Conservation (phyloP, 2,797 vertebrate species). For the Gambelia wislizenii region DNA sequence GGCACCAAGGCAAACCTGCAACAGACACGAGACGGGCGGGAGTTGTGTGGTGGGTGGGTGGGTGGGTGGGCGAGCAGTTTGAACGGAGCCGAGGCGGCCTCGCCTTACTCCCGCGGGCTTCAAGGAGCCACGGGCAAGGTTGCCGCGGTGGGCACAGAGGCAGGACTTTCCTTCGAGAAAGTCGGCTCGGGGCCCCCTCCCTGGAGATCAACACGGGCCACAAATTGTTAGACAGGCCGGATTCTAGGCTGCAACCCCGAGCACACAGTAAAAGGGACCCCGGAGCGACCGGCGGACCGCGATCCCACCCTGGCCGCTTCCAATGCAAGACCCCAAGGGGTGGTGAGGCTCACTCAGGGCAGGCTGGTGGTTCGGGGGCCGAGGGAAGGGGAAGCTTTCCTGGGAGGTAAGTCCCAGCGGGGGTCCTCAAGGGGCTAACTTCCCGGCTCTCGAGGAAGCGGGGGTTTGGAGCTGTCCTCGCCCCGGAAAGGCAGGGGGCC, state of each 20-base stretch:
- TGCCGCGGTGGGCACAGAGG: neutral
- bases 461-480: neutral
- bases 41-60: neutral
- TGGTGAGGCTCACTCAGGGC: no score
- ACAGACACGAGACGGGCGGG: conserved; percentile 67
- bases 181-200: neutral
- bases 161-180: neutral
- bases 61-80: no score
- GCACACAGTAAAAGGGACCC: neutral
- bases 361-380: neutral
- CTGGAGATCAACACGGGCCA: neutral
- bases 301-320: neutral
- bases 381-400: neutral
- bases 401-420: no score
- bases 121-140: no score
- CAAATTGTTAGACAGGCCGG: neutral
- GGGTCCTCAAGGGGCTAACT: no score
- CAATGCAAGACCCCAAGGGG: no score
- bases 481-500: neutral
- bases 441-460: neutral
- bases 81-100: neutral
- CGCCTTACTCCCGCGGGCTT: neutral
- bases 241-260: neutral
- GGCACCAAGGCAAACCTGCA: conserved; percentile 91
- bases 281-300: neutral